Percentiles rank a stretch among this genome's conserved stretches.
Evolutionary conservation across 2,113 vertebrate genomes (phyloP).

Genomic region (Coregonus clupeaformis): DNA sequence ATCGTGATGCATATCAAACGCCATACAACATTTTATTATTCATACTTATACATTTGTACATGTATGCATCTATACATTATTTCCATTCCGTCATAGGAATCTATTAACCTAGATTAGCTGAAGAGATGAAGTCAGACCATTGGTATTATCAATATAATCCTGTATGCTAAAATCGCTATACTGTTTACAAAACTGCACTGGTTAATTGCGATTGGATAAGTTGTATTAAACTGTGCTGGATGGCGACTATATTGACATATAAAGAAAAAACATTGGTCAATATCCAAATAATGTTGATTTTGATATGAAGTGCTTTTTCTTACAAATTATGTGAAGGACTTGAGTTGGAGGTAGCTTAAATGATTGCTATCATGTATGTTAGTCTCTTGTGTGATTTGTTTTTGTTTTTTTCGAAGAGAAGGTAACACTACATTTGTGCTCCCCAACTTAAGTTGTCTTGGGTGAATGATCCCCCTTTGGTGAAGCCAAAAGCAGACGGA

Average conservation of each 20-base stretch:
- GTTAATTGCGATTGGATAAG: background rate
- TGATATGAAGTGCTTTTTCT: conserved; percentile 6
- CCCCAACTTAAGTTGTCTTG: conserved; percentile 4
- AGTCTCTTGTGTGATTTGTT: conserved; percentile 25
- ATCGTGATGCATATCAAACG: conserved; percentile 40
- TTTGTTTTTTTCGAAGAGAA: conserved; percentile 38
- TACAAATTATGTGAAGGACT: conserved; percentile 22
- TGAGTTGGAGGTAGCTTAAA: conserved; percentile 19
- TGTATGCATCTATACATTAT: conserved; percentile 47
- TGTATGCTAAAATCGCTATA: background rate
- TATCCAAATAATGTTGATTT: background rate
- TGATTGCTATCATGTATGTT: conserved; percentile 36
- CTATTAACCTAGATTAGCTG: conserved; percentile 18
- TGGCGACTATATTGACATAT: background rate
- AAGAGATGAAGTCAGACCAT: background rate
- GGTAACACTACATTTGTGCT: conserved; percentile 42
- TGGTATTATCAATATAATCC: background rate
- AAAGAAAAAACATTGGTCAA: conserved; percentile 7
- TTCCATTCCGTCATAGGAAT: conserved; percentile 23
- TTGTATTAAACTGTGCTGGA: background rate
- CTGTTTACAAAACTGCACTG: background rate
- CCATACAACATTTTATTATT: conserved; percentile 8
- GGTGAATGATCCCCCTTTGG: background rate
- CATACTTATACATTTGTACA: background rate
- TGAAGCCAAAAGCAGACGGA: conserved; percentile 2